Conservation (phyloP, 2,113 vertebrate genomes). For the Hydrochoerus hydrochaeris region DNA sequence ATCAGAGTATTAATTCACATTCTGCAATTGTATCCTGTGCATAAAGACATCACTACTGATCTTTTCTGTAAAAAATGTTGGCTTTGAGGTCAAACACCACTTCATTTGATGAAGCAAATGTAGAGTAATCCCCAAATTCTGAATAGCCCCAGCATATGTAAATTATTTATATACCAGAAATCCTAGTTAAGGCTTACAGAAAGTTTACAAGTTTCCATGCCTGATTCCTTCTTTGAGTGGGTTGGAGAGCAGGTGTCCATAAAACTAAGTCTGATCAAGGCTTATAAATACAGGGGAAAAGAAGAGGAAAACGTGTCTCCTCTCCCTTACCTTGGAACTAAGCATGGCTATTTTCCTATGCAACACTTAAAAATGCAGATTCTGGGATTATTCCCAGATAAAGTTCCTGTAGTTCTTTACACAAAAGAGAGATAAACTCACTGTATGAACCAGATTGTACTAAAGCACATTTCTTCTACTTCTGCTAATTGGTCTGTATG, state of each 20-base stretch:
- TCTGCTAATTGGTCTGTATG: slow-evolving; percentile 30
- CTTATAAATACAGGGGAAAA: slow-evolving; percentile 11
- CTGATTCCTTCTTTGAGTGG: not conserved
- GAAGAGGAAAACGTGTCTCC: not conserved
- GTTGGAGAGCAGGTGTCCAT: not conserved
- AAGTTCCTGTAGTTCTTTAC: slow-evolving; percentile 45
- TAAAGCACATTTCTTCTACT: slow-evolving; percentile 24
- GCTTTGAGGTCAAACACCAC: not conserved
- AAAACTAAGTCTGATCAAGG: slow-evolving; percentile 20
- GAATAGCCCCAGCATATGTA: not conserved
- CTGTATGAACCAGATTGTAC: not conserved
- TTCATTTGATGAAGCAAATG: slow-evolving; percentile 45
- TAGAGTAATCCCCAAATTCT: not conserved
- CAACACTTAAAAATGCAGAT: not conserved
- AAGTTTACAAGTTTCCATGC: not conserved
- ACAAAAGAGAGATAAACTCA: slow-evolving; percentile 8
- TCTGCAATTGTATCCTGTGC: slow-evolving; percentile 3
- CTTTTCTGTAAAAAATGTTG: slow-evolving; percentile 27
- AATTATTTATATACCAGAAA: slow-evolving; percentile 43
- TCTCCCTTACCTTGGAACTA: not conserved
- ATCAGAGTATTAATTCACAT: slow-evolving; percentile 15
- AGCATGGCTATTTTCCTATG: not conserved
- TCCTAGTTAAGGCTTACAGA: not conserved
- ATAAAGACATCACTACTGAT: slow-evolving; percentile 41
- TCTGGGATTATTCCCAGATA: not conserved